Percentiles rank a stretch among this genome's conserved stretches.
These are phyloP conservation scores for Pseudocheirus occidentalis DNA, from an alignment of 2,797 vertebrate genomes.

Conservation along the genomic window DNA sequence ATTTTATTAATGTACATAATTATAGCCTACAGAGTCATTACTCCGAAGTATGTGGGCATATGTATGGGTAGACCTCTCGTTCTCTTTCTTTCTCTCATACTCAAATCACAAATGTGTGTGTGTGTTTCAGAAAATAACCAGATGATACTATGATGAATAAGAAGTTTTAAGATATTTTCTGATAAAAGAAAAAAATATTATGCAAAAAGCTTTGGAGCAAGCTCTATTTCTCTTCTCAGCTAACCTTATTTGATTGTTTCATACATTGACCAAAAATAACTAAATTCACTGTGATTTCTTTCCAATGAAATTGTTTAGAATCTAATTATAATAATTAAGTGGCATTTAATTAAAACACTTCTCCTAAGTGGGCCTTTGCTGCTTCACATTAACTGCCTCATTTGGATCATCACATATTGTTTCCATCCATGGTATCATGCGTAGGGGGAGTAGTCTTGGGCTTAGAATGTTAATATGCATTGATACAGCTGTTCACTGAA, in stretches of 20 bases:
- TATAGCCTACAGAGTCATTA: neutral
- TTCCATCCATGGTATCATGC: slow-evolving; percentile 18
- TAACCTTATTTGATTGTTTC: slow-evolving; percentile 40
- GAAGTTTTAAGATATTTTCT: neutral
- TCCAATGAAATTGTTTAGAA: slow-evolving; percentile 51
- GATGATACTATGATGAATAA: neutral
- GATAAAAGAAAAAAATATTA: neutral
- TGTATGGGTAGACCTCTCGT: neutral
- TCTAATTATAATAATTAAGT: slow-evolving; percentile 76
- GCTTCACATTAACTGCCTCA: slow-evolving; percentile 64
- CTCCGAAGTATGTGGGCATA: neutral
- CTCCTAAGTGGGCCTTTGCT: slow-evolving; percentile 58
- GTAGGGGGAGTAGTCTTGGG: neutral
- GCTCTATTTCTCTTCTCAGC: slow-evolving; percentile 17
- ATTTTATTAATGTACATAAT: neutral
- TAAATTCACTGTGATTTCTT: slow-evolving; percentile 31
- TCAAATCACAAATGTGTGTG: neutral
- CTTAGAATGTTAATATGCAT: slow-evolving; percentile 9
- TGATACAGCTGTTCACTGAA: slow-evolving; percentile 10
- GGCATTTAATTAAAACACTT: slow-evolving; percentile 74
- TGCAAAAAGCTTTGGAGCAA: slow-evolving; percentile 5
- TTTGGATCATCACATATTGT: slow-evolving; percentile 60
- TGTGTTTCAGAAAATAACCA: neutral
- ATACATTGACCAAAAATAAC: slow-evolving; percentile 12
- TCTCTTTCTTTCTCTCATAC: neutral